These are phyloP conservation scores for Thereva nobilitata DNA, from an alignment of 2,888 invertebrate species.

Conservation along the genomic window DNA sequence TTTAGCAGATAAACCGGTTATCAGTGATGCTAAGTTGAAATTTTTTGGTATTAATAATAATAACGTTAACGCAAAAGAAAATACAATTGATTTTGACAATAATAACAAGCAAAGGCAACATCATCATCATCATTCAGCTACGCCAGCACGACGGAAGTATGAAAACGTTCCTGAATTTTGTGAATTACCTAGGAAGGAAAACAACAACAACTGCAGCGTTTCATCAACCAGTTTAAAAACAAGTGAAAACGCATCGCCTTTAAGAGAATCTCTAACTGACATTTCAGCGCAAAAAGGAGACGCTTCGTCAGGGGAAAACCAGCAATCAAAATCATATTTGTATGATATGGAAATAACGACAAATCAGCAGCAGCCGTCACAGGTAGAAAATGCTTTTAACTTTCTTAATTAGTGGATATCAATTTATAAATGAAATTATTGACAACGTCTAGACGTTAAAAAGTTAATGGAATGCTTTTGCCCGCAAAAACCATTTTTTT, in stretches of 20 bases:
- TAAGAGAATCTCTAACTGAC: too few relatives aligned
- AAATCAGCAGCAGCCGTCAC: background rate
- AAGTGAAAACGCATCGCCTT: background rate
- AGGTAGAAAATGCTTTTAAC: background rate
- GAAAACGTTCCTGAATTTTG: conserved; percentile 53
- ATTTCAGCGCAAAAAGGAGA: too few relatives aligned
- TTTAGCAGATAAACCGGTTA: conserved; percentile 50
- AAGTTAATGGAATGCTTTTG: too few relatives aligned
- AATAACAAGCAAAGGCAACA: background rate
- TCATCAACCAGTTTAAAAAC: background rate
- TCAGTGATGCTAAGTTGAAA: conserved; percentile 57
- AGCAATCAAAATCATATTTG: too few relatives aligned
- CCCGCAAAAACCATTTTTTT: too few relatives aligned
- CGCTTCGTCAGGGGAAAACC: too few relatives aligned
- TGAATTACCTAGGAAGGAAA: conserved; percentile 46
- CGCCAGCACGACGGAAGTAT: conserved; percentile 48
- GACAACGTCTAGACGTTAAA: too few relatives aligned
- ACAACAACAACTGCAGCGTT: conserved; percentile 8
- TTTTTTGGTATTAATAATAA: conserved; percentile 53
- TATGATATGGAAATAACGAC: background rate
- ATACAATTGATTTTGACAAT: background rate
- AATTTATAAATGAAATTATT: too few relatives aligned
- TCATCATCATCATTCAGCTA: background rate
- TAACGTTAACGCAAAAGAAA: conserved; percentile 8
- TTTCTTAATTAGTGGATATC: too few relatives aligned